Conservation (phyloP, 2,888 invertebrate species). For the Caenorhabditis sinica region DNA sequence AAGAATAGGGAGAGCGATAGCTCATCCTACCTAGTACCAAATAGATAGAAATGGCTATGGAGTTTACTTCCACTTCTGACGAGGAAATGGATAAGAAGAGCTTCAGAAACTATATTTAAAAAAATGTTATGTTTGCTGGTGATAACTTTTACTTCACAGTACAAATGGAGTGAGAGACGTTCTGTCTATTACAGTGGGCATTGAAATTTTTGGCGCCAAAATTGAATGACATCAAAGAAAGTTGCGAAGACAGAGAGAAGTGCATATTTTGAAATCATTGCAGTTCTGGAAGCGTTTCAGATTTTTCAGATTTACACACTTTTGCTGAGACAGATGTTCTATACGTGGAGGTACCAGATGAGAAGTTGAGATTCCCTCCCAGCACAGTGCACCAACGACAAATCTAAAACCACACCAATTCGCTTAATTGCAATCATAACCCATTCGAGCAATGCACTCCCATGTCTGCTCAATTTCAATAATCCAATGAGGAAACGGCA, state of each 20-base stretch:
- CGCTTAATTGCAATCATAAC: constrained; percentile 62
- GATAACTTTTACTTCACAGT: too few relatives aligned
- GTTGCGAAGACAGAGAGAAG: too few relatives aligned
- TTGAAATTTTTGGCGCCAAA: too few relatives aligned
- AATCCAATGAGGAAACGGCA: constrained; percentile 63
- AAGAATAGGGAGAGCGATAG: constrained; percentile 52
- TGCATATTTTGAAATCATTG: too few relatives aligned
- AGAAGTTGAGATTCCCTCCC: background rate
- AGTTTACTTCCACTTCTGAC: background rate
- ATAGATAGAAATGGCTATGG: constrained; percentile 12
- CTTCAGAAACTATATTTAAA: background rate
- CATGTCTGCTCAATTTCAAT: constrained; percentile 63
- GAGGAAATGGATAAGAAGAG: background rate
- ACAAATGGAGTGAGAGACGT: too few relatives aligned
- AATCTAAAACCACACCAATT: constrained; percentile 25
- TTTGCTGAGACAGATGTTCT: too few relatives aligned
- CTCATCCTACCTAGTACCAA: constrained; percentile 60
- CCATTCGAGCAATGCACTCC: constrained; percentile 13
- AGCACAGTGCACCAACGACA: background rate
- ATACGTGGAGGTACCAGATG: too few relatives aligned
- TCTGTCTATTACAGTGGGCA: too few relatives aligned
- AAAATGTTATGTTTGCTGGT: too few relatives aligned
- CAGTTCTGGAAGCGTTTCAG: too few relatives aligned
- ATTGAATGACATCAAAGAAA: too few relatives aligned
- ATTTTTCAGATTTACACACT: too few relatives aligned